phyloP scores from a whole-genome alignment of 2,888 invertebrate species.

The Aphidius colemani region DNA sequence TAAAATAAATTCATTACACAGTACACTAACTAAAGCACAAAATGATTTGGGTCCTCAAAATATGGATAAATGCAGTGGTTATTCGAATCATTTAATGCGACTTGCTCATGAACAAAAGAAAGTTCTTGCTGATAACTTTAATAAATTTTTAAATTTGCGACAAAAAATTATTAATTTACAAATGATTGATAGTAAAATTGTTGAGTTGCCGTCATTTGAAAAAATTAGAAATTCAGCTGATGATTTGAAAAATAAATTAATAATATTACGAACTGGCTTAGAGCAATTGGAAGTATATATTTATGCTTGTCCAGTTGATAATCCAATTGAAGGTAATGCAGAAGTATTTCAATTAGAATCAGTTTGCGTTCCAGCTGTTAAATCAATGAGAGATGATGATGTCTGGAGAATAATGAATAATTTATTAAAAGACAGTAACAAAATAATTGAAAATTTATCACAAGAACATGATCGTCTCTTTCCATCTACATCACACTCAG shows the following conservation, averaged over 20 bases:
- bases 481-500: constrained; percentile 21
- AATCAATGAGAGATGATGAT: constrained; percentile 43
- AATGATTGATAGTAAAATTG: constrained; percentile 52
- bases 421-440: constrained; percentile 41
- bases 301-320: constrained; percentile 65
- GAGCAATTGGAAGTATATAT: constrained; percentile 74
- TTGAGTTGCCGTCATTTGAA: constrained; percentile 51
- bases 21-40: constrained; percentile 70
- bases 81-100: constrained; percentile 76
- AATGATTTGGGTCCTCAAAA: constrained; percentile 81
- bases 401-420: constrained; percentile 42
- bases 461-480: constrained; percentile 33
- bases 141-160: constrained; percentile 41
- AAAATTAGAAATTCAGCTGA: constrained; percentile 58
- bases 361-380: constrained; percentile 39
- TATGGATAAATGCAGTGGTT: constrained; percentile 85
- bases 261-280: constrained; percentile 64
- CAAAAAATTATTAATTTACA: constrained; percentile 44
- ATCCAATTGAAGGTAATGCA: constrained; percentile 37
- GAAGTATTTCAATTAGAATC: constrained; percentile 41
- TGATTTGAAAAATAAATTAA: constrained; percentile 62
- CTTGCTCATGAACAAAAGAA: constrained; percentile 71
- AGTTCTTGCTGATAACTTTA: constrained; percentile 64
- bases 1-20: constrained; percentile 69
- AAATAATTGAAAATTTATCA: constrained; percentile 34